Evolutionary conservation across 2,888 invertebrate genomes (phyloP), one percentile per base, ranked within the genome.

Genomic region (Ptychoptera contaminata): DNA sequence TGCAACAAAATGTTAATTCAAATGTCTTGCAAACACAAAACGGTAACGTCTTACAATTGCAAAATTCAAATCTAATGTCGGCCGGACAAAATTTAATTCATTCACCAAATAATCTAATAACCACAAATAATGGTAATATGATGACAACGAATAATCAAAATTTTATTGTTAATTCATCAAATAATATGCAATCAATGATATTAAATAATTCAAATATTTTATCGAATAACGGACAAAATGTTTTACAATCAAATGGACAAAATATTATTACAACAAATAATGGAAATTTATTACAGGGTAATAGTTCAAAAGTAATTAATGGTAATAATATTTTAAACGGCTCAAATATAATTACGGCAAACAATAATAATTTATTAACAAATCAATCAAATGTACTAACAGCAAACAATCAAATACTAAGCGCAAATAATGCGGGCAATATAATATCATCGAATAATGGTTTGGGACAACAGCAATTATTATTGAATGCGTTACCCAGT

Each of bases 401-500:
- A 37, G 12, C 41, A 39, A 49, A 47, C 30, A 46, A 43, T 55
- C 51, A 44, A 54, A 51, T 44, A 48, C 47, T 50, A 12, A 46
- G 45, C 12, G 40, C 29, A 23, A 40, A 36, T 16, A 47, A 49
- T 40, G 41, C 49, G 12, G 50, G 53, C 48, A 57, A 46, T 53
- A 52, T 47, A 16, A 47, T 55, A 10, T 49, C 56, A 11, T 48
- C 53, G 14, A 51, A 54, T 43, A 55, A 51, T 48, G 47, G 53
- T 8, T 34, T 40, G 31, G 48, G 49, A 5, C 82, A 81, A 29
- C 81, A 82, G 29, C 79, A 85, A 0, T 82, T 86, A 1, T 72
- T 90, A 6, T 79, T 90, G 1, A 88, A 88, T 56, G 77, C 86
- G 0, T 65, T 87, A 49, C 81, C 79, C 41, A 71, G 82, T 14